Percentiles rank a stretch among this genome's conserved stretches.
Conservation (phyloP, 1,140 invertebrate genomes). For the Dendrolimus punctatus region DNA sequence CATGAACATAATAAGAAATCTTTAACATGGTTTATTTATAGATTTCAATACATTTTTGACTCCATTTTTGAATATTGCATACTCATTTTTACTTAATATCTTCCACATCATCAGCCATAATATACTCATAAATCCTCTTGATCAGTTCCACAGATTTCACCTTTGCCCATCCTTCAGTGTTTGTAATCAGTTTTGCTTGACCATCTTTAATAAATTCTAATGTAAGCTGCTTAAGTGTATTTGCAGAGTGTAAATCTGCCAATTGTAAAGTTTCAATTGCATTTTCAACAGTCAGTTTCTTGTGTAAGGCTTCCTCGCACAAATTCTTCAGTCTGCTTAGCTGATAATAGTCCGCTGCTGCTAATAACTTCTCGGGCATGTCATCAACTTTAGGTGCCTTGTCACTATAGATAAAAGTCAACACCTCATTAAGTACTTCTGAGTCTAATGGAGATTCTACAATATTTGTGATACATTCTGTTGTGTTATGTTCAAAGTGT, state of each 20-base stretch:
- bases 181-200: conserved; percentile 53
- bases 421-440: conserved; percentile 76
- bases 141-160: conserved; percentile 55
- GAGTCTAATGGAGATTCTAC: conserved; percentile 73
- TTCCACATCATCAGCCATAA: conserved; percentile 53
- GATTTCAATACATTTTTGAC: conserved; percentile 1
- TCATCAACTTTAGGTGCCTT: conserved; percentile 73
- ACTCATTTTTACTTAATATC: conserved; percentile 5
- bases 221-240: conserved; percentile 39
- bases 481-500: conserved; percentile 82
- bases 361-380: conserved; percentile 56
- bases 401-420: conserved; percentile 81
- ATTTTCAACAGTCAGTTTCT: conserved; percentile 60
- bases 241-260: conserved; percentile 58
- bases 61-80: background rate
- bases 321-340: conserved; percentile 53
- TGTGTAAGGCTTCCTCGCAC: conserved; percentile 59
- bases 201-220: conserved; percentile 65
- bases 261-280: conserved; percentile 56
- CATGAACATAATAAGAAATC: no score
- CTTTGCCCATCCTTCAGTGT: conserved; percentile 55
- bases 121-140: conserved; percentile 60
- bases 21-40: background rate
- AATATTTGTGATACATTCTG: conserved; percentile 75
- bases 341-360: conserved; percentile 63